These are phyloP conservation scores for Microdon myrmicae DNA, from an alignment of 2,888 invertebrate genomes.

Conservation along the genomic window DNA sequence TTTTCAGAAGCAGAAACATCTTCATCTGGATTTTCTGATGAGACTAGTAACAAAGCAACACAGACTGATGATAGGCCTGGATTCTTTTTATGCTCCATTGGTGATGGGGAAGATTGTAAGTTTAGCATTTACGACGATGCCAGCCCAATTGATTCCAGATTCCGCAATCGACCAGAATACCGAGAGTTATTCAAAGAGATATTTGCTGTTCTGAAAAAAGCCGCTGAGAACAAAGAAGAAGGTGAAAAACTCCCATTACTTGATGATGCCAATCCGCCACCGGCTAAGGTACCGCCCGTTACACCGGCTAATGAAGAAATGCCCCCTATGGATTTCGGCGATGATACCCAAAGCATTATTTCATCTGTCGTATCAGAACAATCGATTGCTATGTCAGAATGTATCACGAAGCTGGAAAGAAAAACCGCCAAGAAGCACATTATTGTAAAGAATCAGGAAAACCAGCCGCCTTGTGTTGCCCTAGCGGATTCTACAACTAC, in stretches of 20 bases:
- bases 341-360: constrained; percentile 78
- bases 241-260: constrained; percentile 79
- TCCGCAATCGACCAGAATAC: constrained; percentile 85
- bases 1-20: constrained; percentile 88
- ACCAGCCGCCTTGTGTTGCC: constrained; percentile 57
- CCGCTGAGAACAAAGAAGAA: constrained; percentile 84
- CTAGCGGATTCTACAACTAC: constrained; percentile 47
- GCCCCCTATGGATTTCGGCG: constrained; percentile 68
- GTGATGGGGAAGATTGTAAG: constrained; percentile 85
- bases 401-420: constrained; percentile 72
- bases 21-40: constrained; percentile 85
- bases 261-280: constrained; percentile 71
- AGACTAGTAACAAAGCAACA: constrained; percentile 83
- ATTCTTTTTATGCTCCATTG: constrained; percentile 85
- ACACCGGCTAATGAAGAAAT: constrained; percentile 75
- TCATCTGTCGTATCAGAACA: constrained; percentile 81
- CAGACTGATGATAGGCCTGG: constrained; percentile 84
- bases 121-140: constrained; percentile 87
- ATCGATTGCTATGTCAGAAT: constrained; percentile 76
- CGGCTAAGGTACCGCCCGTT: constrained; percentile 73
- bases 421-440: constrained; percentile 66
- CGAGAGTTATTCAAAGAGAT: constrained; percentile 85
- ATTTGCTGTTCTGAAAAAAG: constrained; percentile 83
- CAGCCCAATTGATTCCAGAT: constrained; percentile 82
- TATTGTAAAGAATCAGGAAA: constrained; percentile 63